Percentiles rank a stretch among this genome's conserved stretches.
These are phyloP conservation scores for Drosophila anomalipes DNA, from an alignment of 2,888 invertebrate species.

Conservation along the genomic window DNA sequence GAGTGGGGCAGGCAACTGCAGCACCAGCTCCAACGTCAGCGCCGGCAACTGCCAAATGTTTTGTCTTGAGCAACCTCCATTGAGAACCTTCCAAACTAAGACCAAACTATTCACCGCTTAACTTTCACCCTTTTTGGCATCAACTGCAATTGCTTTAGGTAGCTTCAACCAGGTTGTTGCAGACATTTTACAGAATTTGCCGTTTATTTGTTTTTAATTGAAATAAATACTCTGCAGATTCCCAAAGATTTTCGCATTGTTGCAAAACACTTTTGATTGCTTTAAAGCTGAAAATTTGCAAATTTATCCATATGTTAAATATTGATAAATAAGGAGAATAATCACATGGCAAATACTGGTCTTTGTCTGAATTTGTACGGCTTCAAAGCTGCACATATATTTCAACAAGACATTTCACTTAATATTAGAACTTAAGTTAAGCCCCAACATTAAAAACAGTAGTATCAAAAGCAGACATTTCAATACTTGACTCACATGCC, in stretches of 20 bases:
- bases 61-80: conserved; percentile 40
- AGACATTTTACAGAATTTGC: background rate
- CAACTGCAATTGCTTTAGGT: no score
- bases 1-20: conserved; percentile 10
- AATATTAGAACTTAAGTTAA: background rate
- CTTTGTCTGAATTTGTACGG: background rate
- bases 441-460: background rate
- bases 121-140: background rate
- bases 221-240: background rate
- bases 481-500: background rate
- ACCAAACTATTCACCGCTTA: background rate
- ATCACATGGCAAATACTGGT: background rate
- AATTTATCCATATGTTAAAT: background rate
- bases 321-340: no score
- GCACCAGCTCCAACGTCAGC: conserved; percentile 15
- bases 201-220: background rate
- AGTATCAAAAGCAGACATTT: background rate
- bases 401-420: background rate
- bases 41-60: conserved; percentile 65
- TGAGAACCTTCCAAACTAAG: background rate
- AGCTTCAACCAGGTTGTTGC: background rate
- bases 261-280: background rate
- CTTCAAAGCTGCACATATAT: background rate
- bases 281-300: background rate
- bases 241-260: background rate